These are phyloP conservation scores for Caenorhabditis plicata DNA, from an alignment of 2,888 invertebrate genomes.

Conservation along the genomic window DNA sequence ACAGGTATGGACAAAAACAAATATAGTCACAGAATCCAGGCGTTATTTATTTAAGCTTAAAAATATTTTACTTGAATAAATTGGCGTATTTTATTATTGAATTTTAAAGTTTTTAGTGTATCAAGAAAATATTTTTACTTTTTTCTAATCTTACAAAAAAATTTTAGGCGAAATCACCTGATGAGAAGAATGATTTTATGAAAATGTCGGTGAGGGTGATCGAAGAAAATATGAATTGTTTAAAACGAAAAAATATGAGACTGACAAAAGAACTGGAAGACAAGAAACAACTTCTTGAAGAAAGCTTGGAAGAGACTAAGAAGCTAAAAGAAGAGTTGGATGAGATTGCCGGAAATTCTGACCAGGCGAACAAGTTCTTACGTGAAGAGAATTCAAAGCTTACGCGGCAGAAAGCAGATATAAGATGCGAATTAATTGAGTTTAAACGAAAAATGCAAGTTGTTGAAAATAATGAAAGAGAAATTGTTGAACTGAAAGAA, in stretches of 20 bases:
- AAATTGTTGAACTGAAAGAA: no score
- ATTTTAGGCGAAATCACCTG: not conserved
- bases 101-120: no score
- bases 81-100: no score
- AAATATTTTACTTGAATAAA: no score
- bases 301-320: slow-evolving; percentile 55
- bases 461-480: no score
- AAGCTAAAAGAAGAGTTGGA: slow-evolving; percentile 72
- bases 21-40: no score
- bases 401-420: slow-evolving; percentile 25
- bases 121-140: no score
- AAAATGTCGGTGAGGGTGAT: slow-evolving; percentile 19
- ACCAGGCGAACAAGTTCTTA: slow-evolving; percentile 24
- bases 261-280: slow-evolving; percentile 11
- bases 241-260: slow-evolving; percentile 6
- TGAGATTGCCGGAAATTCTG: slow-evolving; percentile 21
- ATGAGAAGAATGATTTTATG: slow-evolving; percentile 10
- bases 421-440: slow-evolving; percentile 26
- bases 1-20: no score
- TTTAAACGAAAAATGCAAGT: slow-evolving; percentile 8
- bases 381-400: slow-evolving; percentile 7
- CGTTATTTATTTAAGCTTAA: no score
- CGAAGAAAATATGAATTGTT: slow-evolving; percentile 12
- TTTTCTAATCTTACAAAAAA: not conserved
- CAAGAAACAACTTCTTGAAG: slow-evolving; percentile 7